Percentiles rank a stretch among this genome's conserved stretches.
Conservation (phyloP, 2,113 vertebrate genomes). For the Neotragus moschatus region DNA sequence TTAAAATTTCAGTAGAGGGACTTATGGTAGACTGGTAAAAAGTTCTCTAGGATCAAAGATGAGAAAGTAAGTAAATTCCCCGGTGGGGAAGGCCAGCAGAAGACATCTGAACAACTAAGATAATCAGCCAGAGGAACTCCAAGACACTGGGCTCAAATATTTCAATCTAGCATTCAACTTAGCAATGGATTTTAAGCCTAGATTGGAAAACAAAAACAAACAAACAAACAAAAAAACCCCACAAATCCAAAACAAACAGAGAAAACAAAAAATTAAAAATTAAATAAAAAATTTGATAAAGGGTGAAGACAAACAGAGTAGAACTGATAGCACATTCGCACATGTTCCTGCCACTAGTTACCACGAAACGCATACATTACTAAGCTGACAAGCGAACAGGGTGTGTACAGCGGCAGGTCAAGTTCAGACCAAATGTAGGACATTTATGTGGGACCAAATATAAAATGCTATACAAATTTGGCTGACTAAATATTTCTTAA, state of each 20-base stretch:
- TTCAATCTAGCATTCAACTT: neutral
- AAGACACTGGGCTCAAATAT: neutral
- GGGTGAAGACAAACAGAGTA: neutral
- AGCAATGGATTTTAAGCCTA: neutral
- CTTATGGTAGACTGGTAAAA: neutral
- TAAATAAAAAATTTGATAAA: neutral
- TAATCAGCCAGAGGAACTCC: neutral
- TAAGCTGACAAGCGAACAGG: slow-evolving; percentile 4
- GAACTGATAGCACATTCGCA: neutral
- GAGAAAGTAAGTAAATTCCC: neutral
- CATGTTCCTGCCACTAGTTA: neutral
- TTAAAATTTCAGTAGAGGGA: neutral
- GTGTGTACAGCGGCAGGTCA: neutral
- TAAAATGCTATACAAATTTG: neutral
- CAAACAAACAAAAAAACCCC: neutral
- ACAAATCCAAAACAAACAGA: neutral
- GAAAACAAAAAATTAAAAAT: neutral
- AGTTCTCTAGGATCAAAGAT: neutral
- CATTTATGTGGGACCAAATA: neutral
- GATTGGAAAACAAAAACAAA: neutral
- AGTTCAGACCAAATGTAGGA: neutral
- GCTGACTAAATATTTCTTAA: neutral
- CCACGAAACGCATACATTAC: neutral
- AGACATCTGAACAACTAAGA: neutral
- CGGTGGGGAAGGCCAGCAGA: neutral